These are phyloP conservation scores for Ceuthmochares aereus DNA, from an alignment of 2,113 vertebrate genomes.

Conservation along the genomic window DNA sequence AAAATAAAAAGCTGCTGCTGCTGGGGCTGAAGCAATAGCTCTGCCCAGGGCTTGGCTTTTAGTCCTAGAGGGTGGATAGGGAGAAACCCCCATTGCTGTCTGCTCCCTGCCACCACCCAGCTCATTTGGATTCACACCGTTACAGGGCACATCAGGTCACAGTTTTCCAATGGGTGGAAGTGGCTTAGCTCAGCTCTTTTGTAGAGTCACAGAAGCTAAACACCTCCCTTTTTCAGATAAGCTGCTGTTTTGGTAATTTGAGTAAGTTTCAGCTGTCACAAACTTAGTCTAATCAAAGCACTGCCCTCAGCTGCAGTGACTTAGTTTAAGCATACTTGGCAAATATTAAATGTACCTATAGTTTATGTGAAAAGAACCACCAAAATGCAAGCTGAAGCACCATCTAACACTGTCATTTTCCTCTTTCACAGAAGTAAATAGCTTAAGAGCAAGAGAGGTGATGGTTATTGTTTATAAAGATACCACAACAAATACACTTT, in stretches of 20 bases:
- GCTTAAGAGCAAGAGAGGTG: neutral
- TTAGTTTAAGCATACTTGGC: neutral
- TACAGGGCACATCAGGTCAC: too few species aligned
- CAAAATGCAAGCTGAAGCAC: neutral
- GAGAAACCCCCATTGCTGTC: rapidly evolving
- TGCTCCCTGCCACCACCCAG: neutral
- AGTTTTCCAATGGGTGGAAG: too few species aligned
- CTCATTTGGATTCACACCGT: neutral
- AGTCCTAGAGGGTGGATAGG: neutral
- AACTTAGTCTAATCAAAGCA: neutral
- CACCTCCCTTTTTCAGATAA: neutral
- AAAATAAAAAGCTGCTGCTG: neutral
- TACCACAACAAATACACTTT: neutral
- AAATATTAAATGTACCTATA: neutral
- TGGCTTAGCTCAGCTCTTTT: neutral
- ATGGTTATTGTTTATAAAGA: neutral
- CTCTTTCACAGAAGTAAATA: neutral
- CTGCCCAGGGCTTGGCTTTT: neutral
- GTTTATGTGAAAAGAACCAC: neutral
- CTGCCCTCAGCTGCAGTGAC: neutral
- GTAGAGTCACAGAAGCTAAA: neutral
- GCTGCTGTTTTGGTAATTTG: neutral
- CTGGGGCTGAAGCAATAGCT: neutral
- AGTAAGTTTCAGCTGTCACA: neutral
- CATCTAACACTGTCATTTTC: neutral